phyloP scores from a whole-genome alignment of 1,140 invertebrate genomes.

The Metaphire vulgaris region DNA sequence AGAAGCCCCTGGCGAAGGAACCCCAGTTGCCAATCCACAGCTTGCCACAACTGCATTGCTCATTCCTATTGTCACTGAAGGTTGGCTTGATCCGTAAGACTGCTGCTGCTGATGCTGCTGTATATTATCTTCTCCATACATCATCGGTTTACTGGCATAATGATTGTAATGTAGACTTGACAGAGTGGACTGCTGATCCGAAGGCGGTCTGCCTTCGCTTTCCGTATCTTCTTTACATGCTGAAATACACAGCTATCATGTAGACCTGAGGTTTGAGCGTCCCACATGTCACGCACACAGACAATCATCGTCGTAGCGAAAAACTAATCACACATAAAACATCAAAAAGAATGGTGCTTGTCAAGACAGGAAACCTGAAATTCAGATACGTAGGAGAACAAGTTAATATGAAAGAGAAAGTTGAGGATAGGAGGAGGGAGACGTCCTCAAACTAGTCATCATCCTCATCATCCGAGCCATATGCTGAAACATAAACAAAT shows the following conservation, averaged over 20 bases:
- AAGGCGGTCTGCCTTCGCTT: not conserved
- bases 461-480: not conserved
- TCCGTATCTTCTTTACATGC: not conserved
- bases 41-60: not conserved
- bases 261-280: not conserved
- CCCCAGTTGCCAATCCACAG: too few relatives aligned
- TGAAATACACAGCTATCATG: not conserved
- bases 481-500: conserved; percentile 1
- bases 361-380: not conserved
- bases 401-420: not conserved
- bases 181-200: not conserved
- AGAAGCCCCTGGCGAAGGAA: too few relatives aligned
- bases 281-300: not conserved
- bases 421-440: not conserved
- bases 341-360: not conserved
- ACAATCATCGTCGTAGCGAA: not conserved
- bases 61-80: not conserved
- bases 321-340: not conserved
- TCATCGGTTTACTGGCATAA: conserved; percentile 1
- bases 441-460: not conserved
- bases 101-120: not conserved
- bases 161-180: not conserved
- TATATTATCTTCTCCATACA: not conserved
- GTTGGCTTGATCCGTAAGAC: too few relatives aligned
- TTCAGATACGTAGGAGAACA: not conserved